Evolutionary conservation across 1,140 invertebrate genomes (phyloP), one percentile per base, ranked within the genome.

Genomic region (Eufriesea mexicana): DNA sequence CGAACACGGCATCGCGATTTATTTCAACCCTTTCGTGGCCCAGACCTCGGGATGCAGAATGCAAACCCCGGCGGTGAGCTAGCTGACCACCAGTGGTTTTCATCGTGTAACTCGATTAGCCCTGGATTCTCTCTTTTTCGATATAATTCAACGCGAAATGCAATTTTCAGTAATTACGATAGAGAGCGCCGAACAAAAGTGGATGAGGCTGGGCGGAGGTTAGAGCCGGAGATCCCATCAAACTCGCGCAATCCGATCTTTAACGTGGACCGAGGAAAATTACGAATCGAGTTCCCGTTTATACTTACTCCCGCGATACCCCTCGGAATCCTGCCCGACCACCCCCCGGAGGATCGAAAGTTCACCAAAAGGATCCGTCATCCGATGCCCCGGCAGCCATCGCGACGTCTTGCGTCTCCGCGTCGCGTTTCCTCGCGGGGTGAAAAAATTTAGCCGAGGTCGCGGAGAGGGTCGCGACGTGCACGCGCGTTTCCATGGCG

Each of bases 31-130:
- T 91, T 88, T 81, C 81, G 68, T 82, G 71, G 77, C 20, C 62
- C 79, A 25, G 42, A 28, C 79, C 82, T 71, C 84, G 79, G 79
- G 85, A 86, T 90, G 83, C 86, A 88, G 87, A 89, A 91, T 88
- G 85, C 86, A 91, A 91, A 88, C 82, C 83, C 83, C 76, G 87
- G 49, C 84, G 91, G 87, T 90, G 89, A 90, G 88, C 87, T 90
- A 89, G 89, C 91, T 91, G 91, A 92, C 92, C 92, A 72, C 89
- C 91, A 86, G 90, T 90, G 92, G 92, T 92, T 93, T 93, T 91
- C 90, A 92, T 91, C 90, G 83, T 91, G 89, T 93, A 93, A 93
- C 90, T 93, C 91, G 91, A 93, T 93, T 93, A 93, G 91, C 84
- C 85, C 83, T 86, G 88, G 79, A 89, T 89, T 91, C 86, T 88